Evolutionary conservation across 2,797 vertebrate species (phyloP).

Genomic region (Phalanger gymnotis): DNA sequence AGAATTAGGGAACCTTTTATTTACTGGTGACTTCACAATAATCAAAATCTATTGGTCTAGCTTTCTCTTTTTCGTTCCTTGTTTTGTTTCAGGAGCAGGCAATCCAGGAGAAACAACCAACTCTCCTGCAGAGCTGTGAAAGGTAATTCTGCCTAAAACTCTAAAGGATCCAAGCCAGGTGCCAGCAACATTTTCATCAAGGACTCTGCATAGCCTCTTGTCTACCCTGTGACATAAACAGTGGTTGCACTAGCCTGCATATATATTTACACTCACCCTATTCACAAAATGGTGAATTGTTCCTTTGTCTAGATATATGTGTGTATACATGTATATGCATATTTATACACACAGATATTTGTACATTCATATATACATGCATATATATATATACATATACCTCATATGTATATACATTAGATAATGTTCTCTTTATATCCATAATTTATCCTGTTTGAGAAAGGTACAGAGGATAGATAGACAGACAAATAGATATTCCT

Average conservation of each 20-base stretch:
- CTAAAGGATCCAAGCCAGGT: neutral
- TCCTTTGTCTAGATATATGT: neutral
- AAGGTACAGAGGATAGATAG: neutral
- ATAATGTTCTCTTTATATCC: neutral
- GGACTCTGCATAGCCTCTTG: neutral
- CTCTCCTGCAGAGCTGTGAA: slow-evolving; percentile 84
- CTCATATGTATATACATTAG: neutral
- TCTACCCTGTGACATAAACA: neutral
- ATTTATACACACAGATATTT: neutral
- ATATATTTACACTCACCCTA: neutral
- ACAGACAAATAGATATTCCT: neutral
- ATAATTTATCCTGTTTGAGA: neutral
- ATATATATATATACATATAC: neutral
- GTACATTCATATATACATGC: neutral
- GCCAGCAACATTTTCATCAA: accelerated
- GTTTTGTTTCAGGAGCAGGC: slow-evolving; percentile 84
- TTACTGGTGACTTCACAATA: neutral
- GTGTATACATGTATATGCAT: neutral
- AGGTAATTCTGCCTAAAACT: slow-evolving; percentile 79
- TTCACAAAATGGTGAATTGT: neutral
- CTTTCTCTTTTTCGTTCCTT: slow-evolving; percentile 8
- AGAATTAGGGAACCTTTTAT: neutral
- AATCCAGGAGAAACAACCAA: slow-evolving; percentile 82
- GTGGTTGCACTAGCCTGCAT: neutral
- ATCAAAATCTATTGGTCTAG: neutral